Evolutionary conservation across 2,797 vertebrate genomes (phyloP).

Genomic region (Phalloptychus januarius): DNA sequence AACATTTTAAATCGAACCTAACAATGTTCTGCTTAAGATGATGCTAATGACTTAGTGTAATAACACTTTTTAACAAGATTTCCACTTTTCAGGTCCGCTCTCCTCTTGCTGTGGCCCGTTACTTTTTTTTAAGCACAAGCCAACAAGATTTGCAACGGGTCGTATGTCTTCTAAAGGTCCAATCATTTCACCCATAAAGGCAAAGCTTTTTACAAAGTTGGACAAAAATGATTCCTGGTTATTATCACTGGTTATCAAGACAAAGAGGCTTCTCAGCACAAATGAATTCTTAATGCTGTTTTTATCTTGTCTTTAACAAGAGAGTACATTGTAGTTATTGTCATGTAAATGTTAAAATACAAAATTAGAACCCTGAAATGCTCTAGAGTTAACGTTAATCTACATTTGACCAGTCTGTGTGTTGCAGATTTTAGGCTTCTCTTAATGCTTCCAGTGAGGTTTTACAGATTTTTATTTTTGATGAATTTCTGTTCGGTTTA

Average conservation of each 20-base stretch:
- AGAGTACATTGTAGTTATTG: background rate
- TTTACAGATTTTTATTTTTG: background rate
- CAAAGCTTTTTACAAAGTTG: background rate
- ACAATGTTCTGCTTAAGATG: conserved; percentile 8
- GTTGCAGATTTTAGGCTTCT: background rate
- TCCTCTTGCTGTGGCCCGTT: background rate
- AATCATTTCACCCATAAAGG: background rate
- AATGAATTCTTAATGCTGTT: background rate
- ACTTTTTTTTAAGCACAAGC: background rate
- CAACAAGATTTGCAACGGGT: background rate
- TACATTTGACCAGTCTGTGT: background rate
- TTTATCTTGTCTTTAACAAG: no score
- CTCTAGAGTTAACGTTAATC: background rate
- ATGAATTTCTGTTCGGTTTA: background rate
- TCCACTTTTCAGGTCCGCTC: conserved; percentile 16
- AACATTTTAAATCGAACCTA: conserved; percentile 20
- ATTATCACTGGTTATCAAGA: background rate
- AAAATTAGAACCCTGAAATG: background rate
- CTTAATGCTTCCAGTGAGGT: background rate
- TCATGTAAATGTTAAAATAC: background rate
- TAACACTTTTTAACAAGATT: conserved; percentile 7
- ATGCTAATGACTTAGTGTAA: conserved; percentile 15
- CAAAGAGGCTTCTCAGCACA: background rate
- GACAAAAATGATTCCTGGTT: background rate
- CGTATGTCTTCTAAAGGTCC: background rate